phyloP scores from a whole-genome alignment of 1,140 invertebrate species.

The Neodiprion virginianus region DNA sequence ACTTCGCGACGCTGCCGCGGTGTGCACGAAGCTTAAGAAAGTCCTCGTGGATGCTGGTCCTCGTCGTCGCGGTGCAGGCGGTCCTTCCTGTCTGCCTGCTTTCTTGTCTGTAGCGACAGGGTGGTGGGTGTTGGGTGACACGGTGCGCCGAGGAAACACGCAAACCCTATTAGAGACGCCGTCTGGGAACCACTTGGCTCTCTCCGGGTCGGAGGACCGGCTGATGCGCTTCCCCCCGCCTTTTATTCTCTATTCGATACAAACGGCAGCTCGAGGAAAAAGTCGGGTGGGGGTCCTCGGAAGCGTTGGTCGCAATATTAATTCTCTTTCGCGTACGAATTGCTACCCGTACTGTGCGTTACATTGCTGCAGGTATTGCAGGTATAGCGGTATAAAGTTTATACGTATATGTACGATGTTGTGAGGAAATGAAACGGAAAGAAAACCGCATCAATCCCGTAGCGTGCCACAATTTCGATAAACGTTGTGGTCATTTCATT shows the following conservation, averaged over 20 bases:
- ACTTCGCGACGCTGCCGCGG: not conserved
- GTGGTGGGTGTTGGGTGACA: not conserved
- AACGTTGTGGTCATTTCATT: too few species aligned
- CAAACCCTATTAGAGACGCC: slow-evolving; percentile 15
- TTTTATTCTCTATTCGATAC: not conserved
- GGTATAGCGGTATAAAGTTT: too few species aligned
- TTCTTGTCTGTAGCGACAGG: not conserved
- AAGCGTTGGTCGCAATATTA: too few species aligned
- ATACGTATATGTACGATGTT: too few species aligned
- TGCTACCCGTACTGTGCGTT: too few species aligned
- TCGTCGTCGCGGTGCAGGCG: not conserved
- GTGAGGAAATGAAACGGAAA: too few species aligned
- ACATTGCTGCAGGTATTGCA: too few species aligned
- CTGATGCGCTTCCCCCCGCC: not conserved
- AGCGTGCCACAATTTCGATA: too few species aligned
- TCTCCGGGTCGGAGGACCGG: not conserved
- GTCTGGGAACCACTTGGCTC: slow-evolving; percentile 2
- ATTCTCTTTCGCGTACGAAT: too few species aligned
- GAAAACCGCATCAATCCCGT: too few species aligned
- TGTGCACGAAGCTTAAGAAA: not conserved
- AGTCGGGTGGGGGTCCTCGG: not conserved
- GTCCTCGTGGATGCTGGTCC: not conserved
- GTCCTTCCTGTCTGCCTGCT: not conserved
- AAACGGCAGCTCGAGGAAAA: not conserved
- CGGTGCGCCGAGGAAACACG: slow-evolving; percentile 10